phyloP scores from a whole-genome alignment of 2,113 vertebrate species.

The Python bivittatus region DNA sequence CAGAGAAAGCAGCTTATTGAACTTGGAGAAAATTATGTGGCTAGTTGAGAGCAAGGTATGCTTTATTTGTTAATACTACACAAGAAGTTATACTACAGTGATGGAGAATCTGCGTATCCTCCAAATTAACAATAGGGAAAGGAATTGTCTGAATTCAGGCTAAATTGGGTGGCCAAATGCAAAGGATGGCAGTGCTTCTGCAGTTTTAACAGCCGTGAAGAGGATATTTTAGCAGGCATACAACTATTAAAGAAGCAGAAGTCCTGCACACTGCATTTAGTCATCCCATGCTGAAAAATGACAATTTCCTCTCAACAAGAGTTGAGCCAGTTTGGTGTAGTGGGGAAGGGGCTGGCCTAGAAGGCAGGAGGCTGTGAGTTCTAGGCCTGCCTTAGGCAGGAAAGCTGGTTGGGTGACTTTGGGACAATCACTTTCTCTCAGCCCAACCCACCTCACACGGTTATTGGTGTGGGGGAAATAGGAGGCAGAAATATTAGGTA shows the following conservation, averaged over 20 bases:
- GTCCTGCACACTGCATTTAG: background rate
- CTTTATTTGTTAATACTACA: background rate
- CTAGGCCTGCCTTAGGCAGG: background rate
- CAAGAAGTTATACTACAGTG: background rate
- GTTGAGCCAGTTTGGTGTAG: background rate
- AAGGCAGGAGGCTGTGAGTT: background rate
- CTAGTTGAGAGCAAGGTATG: background rate
- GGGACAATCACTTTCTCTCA: background rate
- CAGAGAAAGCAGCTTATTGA: background rate
- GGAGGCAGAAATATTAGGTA: background rate
- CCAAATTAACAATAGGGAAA: background rate
- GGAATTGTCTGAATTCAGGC: background rate
- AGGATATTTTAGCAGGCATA: background rate
- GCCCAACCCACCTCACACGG: no score
- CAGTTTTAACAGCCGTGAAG: background rate
- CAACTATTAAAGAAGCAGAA: background rate
- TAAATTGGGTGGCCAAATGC: background rate
- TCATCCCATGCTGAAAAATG: background rate
- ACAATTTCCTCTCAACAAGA: background rate
- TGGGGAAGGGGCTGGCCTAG: background rate
- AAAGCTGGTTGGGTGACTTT: background rate
- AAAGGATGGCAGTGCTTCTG: background rate
- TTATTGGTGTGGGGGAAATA: background rate
- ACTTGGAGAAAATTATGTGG: fast-evolving
- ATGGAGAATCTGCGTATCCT: background rate